phyloP scores from a whole-genome alignment of 2,797 vertebrate genomes.

The Propithecus perrieri region DNA sequence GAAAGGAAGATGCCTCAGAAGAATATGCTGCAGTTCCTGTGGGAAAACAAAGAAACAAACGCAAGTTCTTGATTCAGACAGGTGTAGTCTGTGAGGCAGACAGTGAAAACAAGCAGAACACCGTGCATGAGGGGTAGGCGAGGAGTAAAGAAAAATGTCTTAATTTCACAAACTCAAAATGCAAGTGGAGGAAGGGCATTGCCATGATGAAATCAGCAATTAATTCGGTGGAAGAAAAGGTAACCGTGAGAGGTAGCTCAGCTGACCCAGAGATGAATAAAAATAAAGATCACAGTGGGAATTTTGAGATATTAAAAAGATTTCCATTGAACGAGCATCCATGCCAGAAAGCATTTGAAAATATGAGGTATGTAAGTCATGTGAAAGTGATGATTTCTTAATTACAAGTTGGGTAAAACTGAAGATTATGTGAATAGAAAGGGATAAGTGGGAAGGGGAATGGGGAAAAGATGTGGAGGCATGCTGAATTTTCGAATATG shows the following conservation, averaged over 20 bases:
- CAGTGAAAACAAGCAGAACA: not conserved
- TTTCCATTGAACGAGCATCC: not conserved
- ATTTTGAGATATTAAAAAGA: not conserved
- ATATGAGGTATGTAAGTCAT: not conserved
- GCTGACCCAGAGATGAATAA: not conserved
- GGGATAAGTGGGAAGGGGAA: not conserved
- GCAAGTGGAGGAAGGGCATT: not conserved
- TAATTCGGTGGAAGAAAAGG: not conserved
- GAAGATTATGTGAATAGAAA: not conserved
- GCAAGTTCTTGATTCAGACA: not conserved
- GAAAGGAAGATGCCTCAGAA: not conserved
- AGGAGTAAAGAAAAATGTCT: not conserved
- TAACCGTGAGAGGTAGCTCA: not conserved
- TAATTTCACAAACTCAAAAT: not conserved
- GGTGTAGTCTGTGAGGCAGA: not conserved
- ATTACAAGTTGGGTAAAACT: not conserved
- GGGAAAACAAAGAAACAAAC: not conserved
- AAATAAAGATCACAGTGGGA: not conserved
- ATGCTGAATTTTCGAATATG: not conserved
- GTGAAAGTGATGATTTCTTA: not conserved
- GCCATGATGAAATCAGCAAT: not conserved
- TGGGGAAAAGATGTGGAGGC: not conserved
- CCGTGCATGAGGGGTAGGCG: fast-evolving
- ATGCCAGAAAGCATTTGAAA: not conserved
- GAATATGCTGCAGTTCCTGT: not conserved